Conservation (phyloP, 2,888 invertebrate species). For the Dryadula phaetusa region DNA sequence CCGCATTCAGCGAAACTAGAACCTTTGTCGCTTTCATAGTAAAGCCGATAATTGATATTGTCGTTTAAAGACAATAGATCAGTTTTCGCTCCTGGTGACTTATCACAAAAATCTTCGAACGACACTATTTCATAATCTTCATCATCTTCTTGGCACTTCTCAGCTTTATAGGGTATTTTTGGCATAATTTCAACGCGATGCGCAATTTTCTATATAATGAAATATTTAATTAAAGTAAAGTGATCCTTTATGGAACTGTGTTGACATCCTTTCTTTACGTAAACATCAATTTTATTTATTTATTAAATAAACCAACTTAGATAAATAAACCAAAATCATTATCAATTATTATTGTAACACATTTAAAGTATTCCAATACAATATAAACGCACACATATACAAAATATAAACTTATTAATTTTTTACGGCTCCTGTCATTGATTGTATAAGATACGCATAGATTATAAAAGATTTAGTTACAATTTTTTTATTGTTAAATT, state of each 20-base stretch:
- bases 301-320: slow-evolving; percentile 6
- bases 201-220: slow-evolving; percentile 31
- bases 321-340: slow-evolving; percentile 11
- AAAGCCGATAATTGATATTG: slow-evolving; percentile 80
- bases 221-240: slow-evolving; percentile 18
- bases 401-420: not conserved
- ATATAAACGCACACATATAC: not conserved
- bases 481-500: not conserved
- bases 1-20: slow-evolving; percentile 63
- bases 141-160: slow-evolving; percentile 69
- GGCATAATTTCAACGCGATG: slow-evolving; percentile 63
- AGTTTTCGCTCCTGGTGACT: slow-evolving; percentile 77
- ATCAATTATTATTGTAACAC: slow-evolving; percentile 21
- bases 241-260: not conserved
- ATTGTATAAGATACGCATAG: not conserved
- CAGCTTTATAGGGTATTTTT: slow-evolving; percentile 76
- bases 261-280: slow-evolving; percentile 8
- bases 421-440: slow-evolving; percentile 13
- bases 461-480: not conserved
- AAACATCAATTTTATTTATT: slow-evolving; percentile 1
- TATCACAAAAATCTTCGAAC: slow-evolving; percentile 85
- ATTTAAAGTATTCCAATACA: not conserved
- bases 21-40: slow-evolving; percentile 71
- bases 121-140: slow-evolving; percentile 83
- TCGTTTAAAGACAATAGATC: slow-evolving; percentile 83